Evolutionary conservation across 2,797 vertebrate species (phyloP).

Genomic region (Kryptopterus vitreolus): DNA sequence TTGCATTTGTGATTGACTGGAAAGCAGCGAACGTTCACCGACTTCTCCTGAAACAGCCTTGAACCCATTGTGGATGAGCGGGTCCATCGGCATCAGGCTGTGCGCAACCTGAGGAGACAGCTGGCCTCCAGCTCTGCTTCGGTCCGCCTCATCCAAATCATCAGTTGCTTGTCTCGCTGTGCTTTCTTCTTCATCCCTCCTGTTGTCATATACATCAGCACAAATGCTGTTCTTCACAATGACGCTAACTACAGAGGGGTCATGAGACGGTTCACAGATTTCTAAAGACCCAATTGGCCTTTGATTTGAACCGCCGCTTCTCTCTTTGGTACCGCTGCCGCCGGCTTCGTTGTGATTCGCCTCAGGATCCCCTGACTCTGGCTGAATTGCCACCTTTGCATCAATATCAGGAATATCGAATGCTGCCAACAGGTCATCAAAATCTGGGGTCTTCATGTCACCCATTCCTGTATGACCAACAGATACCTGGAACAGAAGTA

Average conservation of each 20-base stretch:
- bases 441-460: conserved; percentile 99
- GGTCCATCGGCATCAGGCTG: conserved; percentile 45
- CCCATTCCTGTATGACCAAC: conserved; percentile 80
- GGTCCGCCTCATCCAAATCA: conserved; percentile 55
- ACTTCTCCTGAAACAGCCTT: conserved; percentile 58
- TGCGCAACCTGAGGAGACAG: conserved; percentile 53
- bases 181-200: conserved; percentile 53
- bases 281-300: conserved; percentile 58
- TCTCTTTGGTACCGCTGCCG: conserved; percentile 56
- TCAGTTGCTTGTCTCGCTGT: conserved; percentile 40
- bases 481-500: conserved; percentile 64
- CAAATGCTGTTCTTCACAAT: conserved; percentile 93
- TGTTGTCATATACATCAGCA: conserved; percentile 70
- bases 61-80: conserved; percentile 81
- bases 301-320: conserved; percentile 57
- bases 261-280: conserved; percentile 55
- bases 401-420: conserved; percentile 98
- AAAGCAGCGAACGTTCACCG: conserved; percentile 10
- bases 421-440: conserved; percentile 93
- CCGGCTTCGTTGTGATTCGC: conserved; percentile 61
- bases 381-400: conserved; percentile 91
- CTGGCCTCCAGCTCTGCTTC: conserved; percentile 44
- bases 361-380: conserved; percentile 79
- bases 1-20: conserved; percentile 41
- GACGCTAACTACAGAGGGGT: conserved; percentile 88